Conservation (phyloP, 2,113 vertebrate genomes). For the Scortum barcoo region DNA sequence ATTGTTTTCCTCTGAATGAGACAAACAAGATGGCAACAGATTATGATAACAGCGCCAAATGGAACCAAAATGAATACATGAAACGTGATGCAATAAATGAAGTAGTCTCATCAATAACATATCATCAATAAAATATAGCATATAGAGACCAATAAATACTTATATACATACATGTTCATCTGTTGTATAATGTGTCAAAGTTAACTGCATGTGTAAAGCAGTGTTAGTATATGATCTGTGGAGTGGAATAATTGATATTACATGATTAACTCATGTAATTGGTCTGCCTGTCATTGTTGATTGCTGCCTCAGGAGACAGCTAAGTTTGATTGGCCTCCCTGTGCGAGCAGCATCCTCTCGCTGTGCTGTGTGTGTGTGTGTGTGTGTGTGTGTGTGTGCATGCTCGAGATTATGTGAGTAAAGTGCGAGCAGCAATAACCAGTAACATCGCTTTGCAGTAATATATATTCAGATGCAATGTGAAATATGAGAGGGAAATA, state of each 20-base stretch:
- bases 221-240: slow-evolving; percentile 21
- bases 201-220: neutral
- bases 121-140: no score
- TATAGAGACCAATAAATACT: no score
- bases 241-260: slow-evolving; percentile 70
- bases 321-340: slow-evolving; percentile 46
- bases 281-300: slow-evolving; percentile 58
- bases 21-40: neutral
- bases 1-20: neutral
- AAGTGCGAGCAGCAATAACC: slow-evolving; percentile 41
- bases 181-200: neutral
- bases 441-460: slow-evolving; percentile 48
- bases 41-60: neutral
- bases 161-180: slow-evolving; percentile 4
- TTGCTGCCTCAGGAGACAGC: slow-evolving; percentile 50
- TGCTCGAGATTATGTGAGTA: neutral
- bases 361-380: slow-evolving; percentile 3
- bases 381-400: neutral
- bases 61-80: neutral
- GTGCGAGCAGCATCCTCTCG: slow-evolving; percentile 26
- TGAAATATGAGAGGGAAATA: slow-evolving; percentile 60
- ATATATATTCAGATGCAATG: slow-evolving; percentile 66
- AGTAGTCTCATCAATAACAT: neutral
- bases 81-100: neutral
- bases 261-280: slow-evolving; percentile 68